These are phyloP conservation scores for Accipiter virgatus DNA, from an alignment of 2,113 vertebrate genomes.

Conservation along the genomic window DNA sequence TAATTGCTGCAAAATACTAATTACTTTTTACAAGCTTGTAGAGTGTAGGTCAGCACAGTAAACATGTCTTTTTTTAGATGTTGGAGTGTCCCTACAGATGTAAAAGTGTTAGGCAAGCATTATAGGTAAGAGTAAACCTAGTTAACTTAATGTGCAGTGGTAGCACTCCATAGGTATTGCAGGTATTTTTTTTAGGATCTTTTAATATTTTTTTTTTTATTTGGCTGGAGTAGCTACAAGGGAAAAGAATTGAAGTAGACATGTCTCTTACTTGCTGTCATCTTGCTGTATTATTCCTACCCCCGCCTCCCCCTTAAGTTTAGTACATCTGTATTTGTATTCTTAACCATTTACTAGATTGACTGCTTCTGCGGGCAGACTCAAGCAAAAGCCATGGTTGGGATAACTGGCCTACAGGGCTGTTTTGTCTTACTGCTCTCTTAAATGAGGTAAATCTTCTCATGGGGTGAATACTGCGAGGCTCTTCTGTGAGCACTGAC, in stretches of 20 bases:
- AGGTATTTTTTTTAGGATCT: neutral
- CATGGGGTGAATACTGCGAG: neutral
- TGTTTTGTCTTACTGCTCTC: neutral
- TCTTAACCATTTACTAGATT: neutral
- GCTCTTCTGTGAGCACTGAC: neutral
- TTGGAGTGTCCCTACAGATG: neutral
- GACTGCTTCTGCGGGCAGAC: neutral
- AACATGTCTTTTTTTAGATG: neutral
- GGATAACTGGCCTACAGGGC: neutral
- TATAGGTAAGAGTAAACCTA: neutral
- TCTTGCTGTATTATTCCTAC: neutral
- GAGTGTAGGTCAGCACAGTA: neutral
- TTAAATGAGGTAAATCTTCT: neutral
- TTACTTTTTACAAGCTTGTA: neutral
- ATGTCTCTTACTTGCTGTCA: neutral
- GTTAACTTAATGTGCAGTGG: neutral
- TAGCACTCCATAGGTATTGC: neutral
- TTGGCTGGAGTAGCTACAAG: neutral
- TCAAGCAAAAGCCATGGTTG: accelerated
- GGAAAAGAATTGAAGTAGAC: neutral
- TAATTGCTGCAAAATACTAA: neutral
- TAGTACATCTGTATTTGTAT: neutral
- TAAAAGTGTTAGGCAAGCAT: neutral
- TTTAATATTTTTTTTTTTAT: neutral
- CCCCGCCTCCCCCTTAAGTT: neutral